These are phyloP conservation scores for Mesodorylaimus sp. DNA, from an alignment of 2,888 invertebrate species.

Conservation along the genomic window DNA sequence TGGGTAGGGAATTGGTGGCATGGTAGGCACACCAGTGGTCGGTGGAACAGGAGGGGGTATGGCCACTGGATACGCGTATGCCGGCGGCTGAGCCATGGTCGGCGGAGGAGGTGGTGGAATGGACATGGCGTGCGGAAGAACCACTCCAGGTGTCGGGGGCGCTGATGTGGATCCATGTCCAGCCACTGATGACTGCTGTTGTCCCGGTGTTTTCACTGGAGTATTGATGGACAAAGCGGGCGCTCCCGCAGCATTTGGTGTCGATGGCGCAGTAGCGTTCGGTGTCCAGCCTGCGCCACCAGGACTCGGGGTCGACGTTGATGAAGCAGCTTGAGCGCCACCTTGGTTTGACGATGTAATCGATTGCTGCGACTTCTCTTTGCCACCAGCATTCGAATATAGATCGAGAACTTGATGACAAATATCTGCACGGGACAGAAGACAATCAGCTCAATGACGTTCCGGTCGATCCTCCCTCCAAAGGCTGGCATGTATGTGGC, in stretches of 20 bases:
- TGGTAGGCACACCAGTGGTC: no score
- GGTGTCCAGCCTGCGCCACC: no score
- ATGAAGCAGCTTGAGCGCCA: background rate
- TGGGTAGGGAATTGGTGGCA: no score
- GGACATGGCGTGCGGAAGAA: background rate
- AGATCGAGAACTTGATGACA: conserved; percentile 34
- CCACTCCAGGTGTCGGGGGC: background rate
- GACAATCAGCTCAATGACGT: no score
- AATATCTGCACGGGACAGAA: conserved; percentile 25
- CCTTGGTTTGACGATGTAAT: background rate
- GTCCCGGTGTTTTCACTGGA: background rate
- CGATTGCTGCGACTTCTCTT: background rate
- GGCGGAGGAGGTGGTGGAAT: background rate
- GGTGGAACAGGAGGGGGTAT: background rate
- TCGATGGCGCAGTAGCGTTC: no score
- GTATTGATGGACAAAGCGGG: background rate
- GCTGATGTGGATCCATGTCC: background rate
- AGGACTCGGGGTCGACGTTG: background rate
- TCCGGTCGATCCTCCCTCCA: no score
- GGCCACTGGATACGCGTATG: background rate
- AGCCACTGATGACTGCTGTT: background rate
- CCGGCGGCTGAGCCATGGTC: background rate
- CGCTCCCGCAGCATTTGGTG: background rate
- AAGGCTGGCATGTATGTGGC: no score
- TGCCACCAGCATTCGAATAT: no score